These are phyloP conservation scores for Cuniculus paca DNA, from an alignment of 2,797 vertebrate genomes.

Conservation along the genomic window DNA sequence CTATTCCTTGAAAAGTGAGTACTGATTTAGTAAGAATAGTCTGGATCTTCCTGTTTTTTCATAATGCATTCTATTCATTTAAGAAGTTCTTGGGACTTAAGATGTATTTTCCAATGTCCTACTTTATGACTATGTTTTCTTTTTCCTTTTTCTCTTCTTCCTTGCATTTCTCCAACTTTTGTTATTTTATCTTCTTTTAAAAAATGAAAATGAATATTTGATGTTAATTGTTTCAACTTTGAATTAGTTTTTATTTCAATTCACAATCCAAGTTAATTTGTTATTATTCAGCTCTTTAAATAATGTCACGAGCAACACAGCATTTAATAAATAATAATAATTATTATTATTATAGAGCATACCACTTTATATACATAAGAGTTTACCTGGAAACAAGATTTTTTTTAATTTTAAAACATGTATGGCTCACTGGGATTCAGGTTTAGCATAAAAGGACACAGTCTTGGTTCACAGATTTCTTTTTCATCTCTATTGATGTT, in stretches of 20 bases:
- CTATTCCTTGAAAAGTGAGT: background rate
- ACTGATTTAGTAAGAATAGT: background rate
- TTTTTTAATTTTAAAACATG: background rate
- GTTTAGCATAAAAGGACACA: background rate
- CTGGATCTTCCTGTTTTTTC: background rate
- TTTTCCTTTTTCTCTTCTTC: background rate
- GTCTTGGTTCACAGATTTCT: background rate
- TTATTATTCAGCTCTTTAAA: background rate
- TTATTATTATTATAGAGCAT: background rate
- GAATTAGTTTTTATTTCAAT: background rate
- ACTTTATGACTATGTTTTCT: background rate
- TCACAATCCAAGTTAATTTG: background rate
- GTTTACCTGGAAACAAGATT: background rate
- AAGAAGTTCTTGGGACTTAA: background rate
- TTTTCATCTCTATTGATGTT: background rate
- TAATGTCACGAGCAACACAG: background rate
- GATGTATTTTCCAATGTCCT: rapidly evolving
- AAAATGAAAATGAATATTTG: background rate
- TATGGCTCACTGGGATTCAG: background rate
- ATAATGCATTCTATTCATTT: background rate
- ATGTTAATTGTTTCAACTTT: background rate
- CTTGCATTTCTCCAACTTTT: background rate
- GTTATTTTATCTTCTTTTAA: background rate
- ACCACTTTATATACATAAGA: background rate
- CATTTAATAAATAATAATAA: background rate